Percentiles rank a stretch among this genome's conserved stretches.
Evolutionary conservation across 2,113 vertebrate genomes (phyloP).

Genomic region (Psammodynastes pulverulentus): DNA sequence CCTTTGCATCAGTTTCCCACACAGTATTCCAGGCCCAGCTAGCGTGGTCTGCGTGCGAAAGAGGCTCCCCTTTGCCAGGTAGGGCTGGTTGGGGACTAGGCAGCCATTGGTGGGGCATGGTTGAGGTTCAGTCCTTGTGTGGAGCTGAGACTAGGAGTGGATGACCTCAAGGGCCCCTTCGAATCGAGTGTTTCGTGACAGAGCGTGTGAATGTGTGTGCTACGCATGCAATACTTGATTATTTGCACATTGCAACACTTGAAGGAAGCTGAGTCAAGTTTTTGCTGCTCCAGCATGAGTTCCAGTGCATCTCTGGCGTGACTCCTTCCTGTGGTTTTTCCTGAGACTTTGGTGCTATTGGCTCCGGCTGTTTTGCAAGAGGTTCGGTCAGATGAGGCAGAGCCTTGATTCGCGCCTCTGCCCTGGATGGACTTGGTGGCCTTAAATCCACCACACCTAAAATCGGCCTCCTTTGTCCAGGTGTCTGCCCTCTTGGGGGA

Average conservation of each 20-base stretch:
- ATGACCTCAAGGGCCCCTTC: background rate
- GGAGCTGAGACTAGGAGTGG: background rate
- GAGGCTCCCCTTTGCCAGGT: background rate
- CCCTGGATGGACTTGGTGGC: background rate
- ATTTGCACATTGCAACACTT: background rate
- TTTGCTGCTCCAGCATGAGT: background rate
- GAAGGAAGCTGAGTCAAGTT: background rate
- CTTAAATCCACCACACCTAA: background rate
- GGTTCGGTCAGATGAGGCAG: background rate
- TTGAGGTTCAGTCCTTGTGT: background rate
- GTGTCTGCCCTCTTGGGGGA: background rate
- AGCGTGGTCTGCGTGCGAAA: background rate
- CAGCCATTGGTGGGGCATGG: background rate
- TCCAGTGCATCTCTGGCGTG: background rate
- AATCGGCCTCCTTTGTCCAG: background rate
- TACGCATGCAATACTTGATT: background rate
- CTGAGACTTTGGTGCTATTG: background rate
- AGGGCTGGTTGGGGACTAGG: background rate
- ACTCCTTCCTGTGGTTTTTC: background rate
- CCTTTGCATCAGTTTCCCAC: background rate
- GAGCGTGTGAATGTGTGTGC: background rate
- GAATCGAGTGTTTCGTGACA: background rate
- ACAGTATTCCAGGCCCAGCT: background rate
- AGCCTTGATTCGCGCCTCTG: background rate
- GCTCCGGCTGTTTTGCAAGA: background rate